A percentile compares a stretch with the other conserved stretches of the same genome.
Conservation (phyloP, 1,140 invertebrate genomes). For the Drosophila persimilis region DNA sequence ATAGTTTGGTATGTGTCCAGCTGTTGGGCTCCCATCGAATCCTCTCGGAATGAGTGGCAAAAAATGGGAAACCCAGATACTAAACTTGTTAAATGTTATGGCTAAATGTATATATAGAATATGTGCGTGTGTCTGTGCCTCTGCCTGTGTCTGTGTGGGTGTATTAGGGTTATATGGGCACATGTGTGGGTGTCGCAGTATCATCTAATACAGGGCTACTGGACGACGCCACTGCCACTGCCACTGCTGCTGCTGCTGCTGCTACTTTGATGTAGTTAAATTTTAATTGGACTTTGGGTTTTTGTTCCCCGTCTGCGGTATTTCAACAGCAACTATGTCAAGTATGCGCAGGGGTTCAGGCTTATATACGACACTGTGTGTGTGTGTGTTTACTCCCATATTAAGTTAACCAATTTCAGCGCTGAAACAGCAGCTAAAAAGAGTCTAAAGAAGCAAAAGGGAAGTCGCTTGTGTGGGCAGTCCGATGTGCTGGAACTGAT, state of each 20-base stretch:
- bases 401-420: conserved; percentile 33
- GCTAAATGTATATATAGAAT: conserved; percentile 28
- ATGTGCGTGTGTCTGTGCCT: conserved; percentile 2
- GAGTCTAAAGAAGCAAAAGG: neutral
- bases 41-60: conserved; percentile 17
- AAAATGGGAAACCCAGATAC: conserved; percentile 61
- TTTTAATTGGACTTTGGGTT: conserved; percentile 82
- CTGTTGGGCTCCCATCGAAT: conserved; percentile 64
- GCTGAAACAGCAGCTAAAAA: neutral
- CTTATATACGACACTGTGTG: conserved; percentile 23
- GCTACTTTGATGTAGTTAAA: conserved; percentile 82
- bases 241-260: conserved; percentile 27
- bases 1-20: conserved; percentile 72
- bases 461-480: no score
- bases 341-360: conserved; percentile 31
- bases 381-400: conserved; percentile 14
- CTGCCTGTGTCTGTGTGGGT: neutral
- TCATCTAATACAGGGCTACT: conserved; percentile 64
- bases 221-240: conserved; percentile 8
- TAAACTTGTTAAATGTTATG: conserved; percentile 77
- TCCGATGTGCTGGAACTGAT: no score
- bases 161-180: conserved; percentile 13
- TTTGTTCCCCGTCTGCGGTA: conserved; percentile 71
- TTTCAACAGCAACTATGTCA: conserved; percentile 42
- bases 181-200: conserved; percentile 38